These are phyloP conservation scores for Venustoraphidia nigricollis DNA, from an alignment of 2,888 invertebrate genomes.

Conservation along the genomic window DNA sequence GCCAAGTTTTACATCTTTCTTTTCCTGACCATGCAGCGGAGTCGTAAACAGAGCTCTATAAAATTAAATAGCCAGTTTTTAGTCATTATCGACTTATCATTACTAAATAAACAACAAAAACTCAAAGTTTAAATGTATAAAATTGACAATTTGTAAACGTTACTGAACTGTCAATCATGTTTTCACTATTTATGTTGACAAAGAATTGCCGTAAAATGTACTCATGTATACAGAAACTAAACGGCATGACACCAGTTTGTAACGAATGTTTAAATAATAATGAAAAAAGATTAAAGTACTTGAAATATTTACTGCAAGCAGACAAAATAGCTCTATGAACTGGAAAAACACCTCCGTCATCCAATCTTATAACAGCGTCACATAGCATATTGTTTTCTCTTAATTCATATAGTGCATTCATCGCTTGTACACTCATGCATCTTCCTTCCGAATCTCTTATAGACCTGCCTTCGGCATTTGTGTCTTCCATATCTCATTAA, in stretches of 20 bases:
- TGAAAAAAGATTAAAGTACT: conserved; percentile 32
- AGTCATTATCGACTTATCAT: not conserved
- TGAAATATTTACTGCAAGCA: conserved; percentile 82
- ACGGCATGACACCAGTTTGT: not conserved
- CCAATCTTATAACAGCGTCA: conserved; percentile 69
- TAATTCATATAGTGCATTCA: conserved; percentile 72
- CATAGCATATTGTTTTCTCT: conserved; percentile 70
- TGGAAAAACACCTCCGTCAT: conserved; percentile 66
- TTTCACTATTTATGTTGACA: too few species aligned
- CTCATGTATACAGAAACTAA: not conserved
- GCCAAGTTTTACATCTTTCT: conserved; percentile 54
- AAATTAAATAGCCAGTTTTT: conserved; percentile 6
- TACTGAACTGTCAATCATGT: too few species aligned
- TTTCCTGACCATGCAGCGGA: conserved; percentile 52
- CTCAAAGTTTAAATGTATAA: not conserved
- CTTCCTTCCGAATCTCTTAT: conserved; percentile 34
- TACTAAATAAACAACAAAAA: not conserved
- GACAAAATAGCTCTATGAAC: conserved; percentile 78
- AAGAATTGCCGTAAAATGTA: too few species aligned
- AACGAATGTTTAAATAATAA: not conserved
- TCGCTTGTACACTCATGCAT: conserved; percentile 69
- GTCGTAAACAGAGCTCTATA: conserved; percentile 70
- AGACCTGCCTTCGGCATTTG: conserved; percentile 18
- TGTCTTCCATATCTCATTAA: conserved; percentile 17
- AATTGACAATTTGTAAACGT: too few species aligned